These are phyloP conservation scores for Oncopeltus fasciatus DNA, from an alignment of 1,140 invertebrate species.

Conservation along the genomic window DNA sequence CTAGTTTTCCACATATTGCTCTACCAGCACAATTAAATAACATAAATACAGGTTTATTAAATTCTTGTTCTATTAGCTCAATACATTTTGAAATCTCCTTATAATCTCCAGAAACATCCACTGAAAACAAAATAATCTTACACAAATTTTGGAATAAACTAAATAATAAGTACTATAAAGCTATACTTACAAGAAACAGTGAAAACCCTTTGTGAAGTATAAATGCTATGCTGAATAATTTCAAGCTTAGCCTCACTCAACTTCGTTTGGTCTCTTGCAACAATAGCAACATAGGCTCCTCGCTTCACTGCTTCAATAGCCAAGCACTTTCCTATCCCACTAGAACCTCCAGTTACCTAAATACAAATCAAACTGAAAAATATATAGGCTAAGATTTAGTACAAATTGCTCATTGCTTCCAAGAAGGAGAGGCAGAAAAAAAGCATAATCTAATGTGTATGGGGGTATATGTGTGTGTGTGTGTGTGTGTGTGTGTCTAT, in stretches of 20 bases:
- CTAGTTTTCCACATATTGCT: conserved; percentile 63
- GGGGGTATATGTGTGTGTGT: no score
- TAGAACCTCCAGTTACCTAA: conserved; percentile 79
- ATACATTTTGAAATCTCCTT: conserved; percentile 43
- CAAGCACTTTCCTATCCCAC: conserved; percentile 80
- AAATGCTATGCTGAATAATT: conserved; percentile 33
- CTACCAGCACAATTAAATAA: conserved; percentile 84
- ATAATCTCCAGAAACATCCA: conserved; percentile 58
- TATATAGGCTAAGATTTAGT: no score
- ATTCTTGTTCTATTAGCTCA: conserved; percentile 39
- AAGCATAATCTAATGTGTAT: no score
- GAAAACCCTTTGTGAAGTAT: conserved; percentile 46
- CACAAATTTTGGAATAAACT: background rate
- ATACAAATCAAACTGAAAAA: no score
- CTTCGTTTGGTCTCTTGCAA: conserved; percentile 62
- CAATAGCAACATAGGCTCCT: conserved; percentile 78
- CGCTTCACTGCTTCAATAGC: conserved; percentile 57
- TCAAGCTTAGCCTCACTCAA: conserved; percentile 45
- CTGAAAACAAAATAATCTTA: conserved; percentile 23
- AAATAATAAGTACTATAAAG: background rate
- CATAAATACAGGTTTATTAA: conserved; percentile 66
- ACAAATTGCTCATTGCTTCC: no score
- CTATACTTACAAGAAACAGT: conserved; percentile 36
- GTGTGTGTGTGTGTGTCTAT: no score
- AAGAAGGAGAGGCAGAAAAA: no score